phyloP scores from a whole-genome alignment of 1,140 invertebrate species.

The Popillia japonica region DNA sequence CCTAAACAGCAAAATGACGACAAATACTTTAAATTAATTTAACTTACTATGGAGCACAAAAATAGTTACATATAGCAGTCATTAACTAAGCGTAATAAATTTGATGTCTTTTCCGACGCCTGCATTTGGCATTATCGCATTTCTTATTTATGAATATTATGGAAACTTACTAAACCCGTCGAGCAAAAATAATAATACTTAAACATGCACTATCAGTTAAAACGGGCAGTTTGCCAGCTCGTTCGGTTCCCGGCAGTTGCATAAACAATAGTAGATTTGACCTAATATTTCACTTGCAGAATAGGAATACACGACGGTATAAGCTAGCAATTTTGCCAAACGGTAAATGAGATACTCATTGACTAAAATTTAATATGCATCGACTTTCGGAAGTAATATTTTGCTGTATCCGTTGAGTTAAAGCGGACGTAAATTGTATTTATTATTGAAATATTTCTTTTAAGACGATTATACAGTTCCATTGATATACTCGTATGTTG shows the following conservation, averaged over 20 bases:
- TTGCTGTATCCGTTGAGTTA: not conserved
- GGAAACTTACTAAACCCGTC: not conserved
- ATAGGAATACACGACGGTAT: not conserved
- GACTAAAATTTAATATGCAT: constrained; percentile 13
- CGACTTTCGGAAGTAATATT: not conserved
- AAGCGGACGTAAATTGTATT: not conserved
- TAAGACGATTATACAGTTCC: not conserved
- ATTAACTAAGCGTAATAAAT: too few relatives aligned
- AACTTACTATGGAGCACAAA: not conserved
- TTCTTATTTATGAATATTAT: not conserved
- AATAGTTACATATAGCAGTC: too few relatives aligned
- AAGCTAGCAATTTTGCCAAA: not conserved
- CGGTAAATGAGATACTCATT: constrained; percentile 21
- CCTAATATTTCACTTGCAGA: constrained; percentile 6
- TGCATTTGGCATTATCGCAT: not conserved
- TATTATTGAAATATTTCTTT: not conserved
- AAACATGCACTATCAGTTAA: not conserved
- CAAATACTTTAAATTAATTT: too few relatives aligned
- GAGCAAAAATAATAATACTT: not conserved
- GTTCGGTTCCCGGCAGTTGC: not conserved
- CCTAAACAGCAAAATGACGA: too few relatives aligned
- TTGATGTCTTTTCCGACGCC: not conserved
- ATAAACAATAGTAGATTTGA: not conserved
- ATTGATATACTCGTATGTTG: too few relatives aligned
- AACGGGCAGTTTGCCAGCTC: not conserved